These are phyloP conservation scores for Micromussa lordhowensis DNA, from an alignment of 92 coral and sea anemone species.

Conservation along the genomic window DNA sequence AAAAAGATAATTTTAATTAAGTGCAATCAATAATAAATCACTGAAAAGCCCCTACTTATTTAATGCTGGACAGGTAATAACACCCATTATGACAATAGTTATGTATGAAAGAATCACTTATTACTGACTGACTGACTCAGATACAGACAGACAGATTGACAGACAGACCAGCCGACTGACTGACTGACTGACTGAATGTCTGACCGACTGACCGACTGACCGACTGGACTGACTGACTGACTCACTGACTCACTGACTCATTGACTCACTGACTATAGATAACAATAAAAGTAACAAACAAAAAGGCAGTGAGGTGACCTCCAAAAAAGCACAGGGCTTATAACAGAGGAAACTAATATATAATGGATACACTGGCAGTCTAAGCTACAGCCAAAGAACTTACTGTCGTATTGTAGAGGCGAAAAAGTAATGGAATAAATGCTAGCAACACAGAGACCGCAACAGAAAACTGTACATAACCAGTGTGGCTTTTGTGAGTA, in stretches of 20 bases:
- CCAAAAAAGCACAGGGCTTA: too few species aligned
- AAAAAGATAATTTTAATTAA: background rate
- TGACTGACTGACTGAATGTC: background rate
- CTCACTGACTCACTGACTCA: background rate
- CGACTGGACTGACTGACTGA: background rate
- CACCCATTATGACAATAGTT: too few species aligned
- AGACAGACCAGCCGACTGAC: constrained; percentile 2
- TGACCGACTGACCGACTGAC: background rate
- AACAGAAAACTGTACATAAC: constrained; percentile 83
- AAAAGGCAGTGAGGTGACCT: too few species aligned
- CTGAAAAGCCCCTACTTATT: background rate
- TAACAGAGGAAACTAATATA: too few species aligned
- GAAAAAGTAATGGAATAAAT: constrained; percentile 80
- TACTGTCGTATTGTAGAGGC: constrained; percentile 67
- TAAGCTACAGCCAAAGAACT: background rate
- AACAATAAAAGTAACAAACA: too few species aligned
- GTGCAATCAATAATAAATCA: background rate
- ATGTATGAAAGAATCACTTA: too few species aligned
- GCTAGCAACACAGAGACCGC: constrained; percentile 81
- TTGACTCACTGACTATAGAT: too few species aligned
- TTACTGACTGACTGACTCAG: constrained; percentile 3
- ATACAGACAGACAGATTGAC: background rate
- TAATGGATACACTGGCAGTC: background rate
- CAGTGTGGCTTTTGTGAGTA: constrained; percentile 86
- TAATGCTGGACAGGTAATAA: too few species aligned